Percentiles rank a stretch among this genome's conserved stretches.
Evolutionary conservation across 2,888 invertebrate species (phyloP).

Genomic region (Chloroclystis v-ata): DNA sequence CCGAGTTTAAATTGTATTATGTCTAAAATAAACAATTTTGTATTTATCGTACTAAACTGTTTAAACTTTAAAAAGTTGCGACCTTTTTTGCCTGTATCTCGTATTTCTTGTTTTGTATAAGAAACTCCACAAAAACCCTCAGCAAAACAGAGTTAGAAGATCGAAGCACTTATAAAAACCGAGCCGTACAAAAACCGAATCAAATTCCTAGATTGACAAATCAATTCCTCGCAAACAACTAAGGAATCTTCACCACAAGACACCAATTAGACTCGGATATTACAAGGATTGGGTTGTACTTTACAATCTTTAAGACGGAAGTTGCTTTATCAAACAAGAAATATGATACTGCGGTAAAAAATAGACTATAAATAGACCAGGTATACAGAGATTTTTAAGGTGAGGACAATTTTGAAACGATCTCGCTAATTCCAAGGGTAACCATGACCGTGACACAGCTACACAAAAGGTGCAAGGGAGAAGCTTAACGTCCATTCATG

Average conservation of each 20-base stretch:
- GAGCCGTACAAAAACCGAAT: not conserved
- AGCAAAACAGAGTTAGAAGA: too few relatives aligned
- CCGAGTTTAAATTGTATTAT: too few relatives aligned
- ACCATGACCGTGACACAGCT: slow-evolving; percentile 48
- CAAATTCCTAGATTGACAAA: slow-evolving; percentile 1
- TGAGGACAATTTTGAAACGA: slow-evolving; percentile 52
- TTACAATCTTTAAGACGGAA: slow-evolving; percentile 23
- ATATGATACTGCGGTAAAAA: slow-evolving; percentile 19
- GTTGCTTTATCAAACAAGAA: slow-evolving; percentile 17
- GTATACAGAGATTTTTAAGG: slow-evolving; percentile 41
- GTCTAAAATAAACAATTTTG: too few relatives aligned
- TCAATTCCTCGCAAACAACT: slow-evolving; percentile 1
- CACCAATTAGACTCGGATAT: slow-evolving; percentile 5
- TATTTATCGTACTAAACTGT: too few relatives aligned
- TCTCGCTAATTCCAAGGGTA: slow-evolving; percentile 58
- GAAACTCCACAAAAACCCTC: too few relatives aligned
- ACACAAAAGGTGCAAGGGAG: slow-evolving; percentile 53
- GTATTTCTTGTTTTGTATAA: too few relatives aligned
- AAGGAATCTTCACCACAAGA: not conserved
- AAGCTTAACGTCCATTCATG: slow-evolving; percentile 59
- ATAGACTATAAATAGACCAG: slow-evolving; percentile 30
- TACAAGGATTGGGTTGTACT: slow-evolving; percentile 9
- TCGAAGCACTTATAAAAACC: not conserved
- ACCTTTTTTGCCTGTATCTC: too few relatives aligned
- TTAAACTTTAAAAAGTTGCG: too few relatives aligned